A percentile compares a stretch with the other conserved stretches of the same genome.
Evolutionary conservation across 2,888 invertebrate species (phyloP).

Genomic region (Meloe dianella): DNA sequence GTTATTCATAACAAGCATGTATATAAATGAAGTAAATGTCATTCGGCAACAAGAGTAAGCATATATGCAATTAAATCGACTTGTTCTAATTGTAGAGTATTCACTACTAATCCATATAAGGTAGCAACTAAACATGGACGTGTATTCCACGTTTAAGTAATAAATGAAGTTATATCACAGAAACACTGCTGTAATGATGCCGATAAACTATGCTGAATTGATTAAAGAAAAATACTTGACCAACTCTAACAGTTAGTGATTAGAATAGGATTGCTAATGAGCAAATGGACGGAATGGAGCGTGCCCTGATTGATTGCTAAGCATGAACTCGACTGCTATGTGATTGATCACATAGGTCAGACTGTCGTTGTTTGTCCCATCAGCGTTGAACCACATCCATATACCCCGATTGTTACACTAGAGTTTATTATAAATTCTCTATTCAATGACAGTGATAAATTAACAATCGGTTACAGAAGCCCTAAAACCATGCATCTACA

Average conservation of each 20-base stretch:
- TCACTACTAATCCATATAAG: constrained; percentile 1
- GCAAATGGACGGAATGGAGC: constrained; percentile 35
- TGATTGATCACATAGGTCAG: constrained; percentile 52
- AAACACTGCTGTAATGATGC: neutral
- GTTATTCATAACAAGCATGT: neutral
- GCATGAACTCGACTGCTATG: constrained; percentile 51
- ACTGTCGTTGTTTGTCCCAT: constrained; percentile 41
- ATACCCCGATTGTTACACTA: constrained; percentile 45
- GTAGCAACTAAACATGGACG: neutral
- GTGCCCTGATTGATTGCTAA: constrained; percentile 51
- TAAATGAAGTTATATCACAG: constrained; percentile 25
- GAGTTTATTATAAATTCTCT: constrained; percentile 48
- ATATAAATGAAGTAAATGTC: neutral
- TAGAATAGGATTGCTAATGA: constrained; percentile 49
- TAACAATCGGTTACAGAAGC: constrained; percentile 34
- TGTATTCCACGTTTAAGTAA: constrained; percentile 9
- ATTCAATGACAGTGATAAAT: constrained; percentile 51
- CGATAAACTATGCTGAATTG: constrained; percentile 15
- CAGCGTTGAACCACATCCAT: constrained; percentile 41
- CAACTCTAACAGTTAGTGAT: constrained; percentile 28
- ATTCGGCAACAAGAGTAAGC: neutral
- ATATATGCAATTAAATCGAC: neutral
- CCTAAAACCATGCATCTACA: constrained; percentile 18
- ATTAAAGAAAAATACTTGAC: constrained; percentile 38
- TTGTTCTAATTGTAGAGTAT: neutral